Evolutionary conservation across 30 jellyfish, hydroid and myxozoan species (phyloP), one percentile per base, ranked within the genome.

Genomic region (Phacellophora camtschatica): DNA sequence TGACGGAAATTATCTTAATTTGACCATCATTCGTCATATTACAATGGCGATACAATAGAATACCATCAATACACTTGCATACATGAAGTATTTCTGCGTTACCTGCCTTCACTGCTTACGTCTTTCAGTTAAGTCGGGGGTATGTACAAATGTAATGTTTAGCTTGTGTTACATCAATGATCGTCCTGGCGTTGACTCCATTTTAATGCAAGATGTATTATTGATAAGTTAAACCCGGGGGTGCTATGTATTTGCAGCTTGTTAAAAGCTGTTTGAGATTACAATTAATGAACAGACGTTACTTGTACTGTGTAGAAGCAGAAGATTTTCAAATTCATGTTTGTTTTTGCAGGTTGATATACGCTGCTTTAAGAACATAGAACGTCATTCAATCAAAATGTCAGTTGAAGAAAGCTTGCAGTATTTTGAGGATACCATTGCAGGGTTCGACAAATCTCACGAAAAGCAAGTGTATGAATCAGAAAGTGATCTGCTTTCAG

Each of bases 401-500:
- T 78, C 90, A 13, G 90, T 78, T 10, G 82, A 78, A 34, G 90
- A 61, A 20, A 78, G 82, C 48, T 71, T 78, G 46, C 90, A 50
- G 20, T 78, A 59, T 31, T 63, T 78, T 65, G 90, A 78, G 13
- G 59, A 78, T 15, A 78, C 90, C 4, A 59, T 78, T 33, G 72
- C 82, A 10, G 82, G 67, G 9, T 33, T 78, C 50, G 90, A 78
- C 54, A 29, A 50, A 39, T 32, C 39, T 9, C 48, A 15, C 50
- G 66, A 54, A 11, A 63, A 39, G 15, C 64, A 78, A n/a, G 24
- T 18, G 5, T 78, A 78, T 74, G 90, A 35, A 30, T 83, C 95
- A 2, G 95, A 83, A n/a, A 83, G 87, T 63, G 95, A 83, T 33
- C 72, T 83, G 43, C 37, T 59, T 4, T 83, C 95, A 2, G 95